Base-by-base conservation (phyloP, 2,797 vertebrate species). In the Channallabes apus region DNA sequence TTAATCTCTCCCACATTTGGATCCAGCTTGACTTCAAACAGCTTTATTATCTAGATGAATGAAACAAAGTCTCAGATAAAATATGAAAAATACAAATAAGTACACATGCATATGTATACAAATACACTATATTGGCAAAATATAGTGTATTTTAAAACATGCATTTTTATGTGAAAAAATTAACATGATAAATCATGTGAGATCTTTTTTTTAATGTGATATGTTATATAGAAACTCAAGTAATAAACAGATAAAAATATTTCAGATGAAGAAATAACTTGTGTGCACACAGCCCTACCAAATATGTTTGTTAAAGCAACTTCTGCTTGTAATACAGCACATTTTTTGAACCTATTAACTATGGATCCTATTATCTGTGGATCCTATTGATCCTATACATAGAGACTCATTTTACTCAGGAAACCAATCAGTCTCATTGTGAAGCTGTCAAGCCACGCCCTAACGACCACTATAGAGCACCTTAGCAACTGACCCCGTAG, bases 11-110 rank as follows among this genome's bases (percentile, higher is more conserved):
- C 90, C 1, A 93, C 58, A 2, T 41, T 76, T 0, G 92, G 89
- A 68, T 94, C 92, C 9, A 93, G 91, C 88, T 89, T 93, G 85
- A 96, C 86, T 89, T 95, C 92, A 93, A 94, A 96, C 64, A 86
- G 88, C 71, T 91, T 91, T 87, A 94, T 93, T 17, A 95, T 73
- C 95, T 96, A 80, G 59, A 24, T 11, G 67, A 46, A 86, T 20
- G 29, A 68, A 85, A 88, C 22, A 15, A 82, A 82, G 24, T 51
- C 2, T 51, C 41, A 27, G 41, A 51, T 46, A 29, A 76, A 20
- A 11, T 35, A 35, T 35, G 8, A 77, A 35, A 77, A 77, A 14
- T 35, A 22, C 22, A 59, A 77, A 24, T 14, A 59, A 24, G 9
- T 6, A 35, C 20, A 35, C 9, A 32, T 15, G 51, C 2, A 29